Evolutionary conservation across 2,797 vertebrate genomes (phyloP).

Genomic region (Diplodus sargus): DNA sequence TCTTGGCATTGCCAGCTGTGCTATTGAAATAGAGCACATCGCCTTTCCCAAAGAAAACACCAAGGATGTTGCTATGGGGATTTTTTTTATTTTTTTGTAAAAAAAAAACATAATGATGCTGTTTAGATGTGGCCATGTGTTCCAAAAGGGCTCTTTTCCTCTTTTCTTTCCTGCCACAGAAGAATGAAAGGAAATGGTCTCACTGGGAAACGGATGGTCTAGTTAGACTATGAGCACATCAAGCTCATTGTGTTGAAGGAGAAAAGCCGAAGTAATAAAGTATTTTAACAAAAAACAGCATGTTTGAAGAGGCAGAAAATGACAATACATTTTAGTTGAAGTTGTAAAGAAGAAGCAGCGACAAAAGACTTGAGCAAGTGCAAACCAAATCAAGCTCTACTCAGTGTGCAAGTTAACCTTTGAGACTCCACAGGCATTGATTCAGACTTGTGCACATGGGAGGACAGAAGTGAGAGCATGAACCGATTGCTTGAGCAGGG

Average conservation of each 20-base stretch:
- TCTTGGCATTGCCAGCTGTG: slow-evolving; percentile 52
- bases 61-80: slow-evolving; percentile 71
- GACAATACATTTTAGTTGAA: neutral
- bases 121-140: slow-evolving; percentile 67
- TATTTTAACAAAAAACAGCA: slow-evolving; percentile 24
- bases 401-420: neutral
- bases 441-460: neutral
- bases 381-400: too few relatives aligned
- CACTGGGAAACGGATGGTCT: slow-evolving; percentile 59
- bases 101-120: slow-evolving; percentile 70
- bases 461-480: neutral
- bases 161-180: slow-evolving; percentile 74
- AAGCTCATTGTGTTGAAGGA: slow-evolving; percentile 43
- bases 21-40: slow-evolving; percentile 58
- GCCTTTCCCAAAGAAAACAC: slow-evolving; percentile 50
- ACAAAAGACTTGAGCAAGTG: neutral
- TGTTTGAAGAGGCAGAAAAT: neutral
- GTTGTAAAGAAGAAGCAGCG: too few relatives aligned
- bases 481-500: neutral
- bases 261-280: slow-evolving; percentile 12
- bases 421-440: neutral
- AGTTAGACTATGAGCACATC: slow-evolving; percentile 26
- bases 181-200: slow-evolving; percentile 82
- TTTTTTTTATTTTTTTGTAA: slow-evolving; percentile 51
- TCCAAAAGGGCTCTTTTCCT: slow-evolving; percentile 68